Evolutionary conservation across 2,797 vertebrate genomes (phyloP).

Genomic region (Vespertilio murinus): DNA sequence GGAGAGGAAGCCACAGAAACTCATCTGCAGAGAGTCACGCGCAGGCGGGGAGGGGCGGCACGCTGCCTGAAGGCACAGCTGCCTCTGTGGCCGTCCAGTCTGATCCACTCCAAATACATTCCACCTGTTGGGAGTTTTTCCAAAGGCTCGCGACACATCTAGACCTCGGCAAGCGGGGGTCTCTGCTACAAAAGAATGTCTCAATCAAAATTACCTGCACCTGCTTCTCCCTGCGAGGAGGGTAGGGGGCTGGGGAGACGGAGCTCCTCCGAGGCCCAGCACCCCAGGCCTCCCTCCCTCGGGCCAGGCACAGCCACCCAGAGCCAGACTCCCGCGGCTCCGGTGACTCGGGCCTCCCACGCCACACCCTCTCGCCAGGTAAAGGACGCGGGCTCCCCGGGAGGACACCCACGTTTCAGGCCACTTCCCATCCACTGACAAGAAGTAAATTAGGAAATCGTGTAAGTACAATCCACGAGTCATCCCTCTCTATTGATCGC

Average conservation of each 20-base stretch:
- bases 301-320: background rate
- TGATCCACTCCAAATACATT: conserved; percentile 69
- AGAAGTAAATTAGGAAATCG: conserved; percentile 86
- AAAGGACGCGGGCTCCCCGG: conserved; percentile 49
- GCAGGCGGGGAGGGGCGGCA: conserved; percentile 52
- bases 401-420: conserved; percentile 82
- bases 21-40: conserved; percentile 59
- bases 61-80: background rate
- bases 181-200: conserved; percentile 11
- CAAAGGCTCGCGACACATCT: background rate
- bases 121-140: conserved; percentile 64
- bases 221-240: background rate
- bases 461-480: conserved; percentile 89
- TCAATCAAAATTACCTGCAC: conserved; percentile 9
- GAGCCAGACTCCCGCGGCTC: background rate
- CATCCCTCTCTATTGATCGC: conserved; percentile 96
- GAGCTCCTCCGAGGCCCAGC: background rate
- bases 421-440: conserved; percentile 82
- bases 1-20: conserved; percentile 67
- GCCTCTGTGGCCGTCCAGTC: conserved; percentile 48
- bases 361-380: background rate
- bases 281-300: background rate
- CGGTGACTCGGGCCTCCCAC: background rate
- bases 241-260: background rate
- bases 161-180: background rate